Conservation (phyloP, 1,140 invertebrate species). For the Pollicipes pollicipes region DNA sequence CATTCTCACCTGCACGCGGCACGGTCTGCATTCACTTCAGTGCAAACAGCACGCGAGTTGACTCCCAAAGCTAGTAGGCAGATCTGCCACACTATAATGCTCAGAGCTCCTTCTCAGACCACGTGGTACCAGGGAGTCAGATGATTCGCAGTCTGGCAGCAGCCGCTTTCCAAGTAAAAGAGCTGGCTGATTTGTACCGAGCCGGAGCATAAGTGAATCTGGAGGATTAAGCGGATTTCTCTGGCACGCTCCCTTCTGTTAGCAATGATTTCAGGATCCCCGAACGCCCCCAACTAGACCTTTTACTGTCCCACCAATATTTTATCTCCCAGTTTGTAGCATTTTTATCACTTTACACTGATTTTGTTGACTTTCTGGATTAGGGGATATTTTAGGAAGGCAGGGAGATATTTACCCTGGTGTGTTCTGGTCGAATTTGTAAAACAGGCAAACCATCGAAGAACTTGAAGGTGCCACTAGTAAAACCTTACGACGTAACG, state of each 20-base stretch:
- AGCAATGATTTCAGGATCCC: background rate
- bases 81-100: no score
- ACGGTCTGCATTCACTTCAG: no score
- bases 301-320: background rate
- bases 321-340: background rate
- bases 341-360: conserved; percentile 1
- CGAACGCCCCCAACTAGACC: background rate
- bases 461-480: background rate
- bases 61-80: no score
- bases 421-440: background rate
- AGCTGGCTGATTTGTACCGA: no score
- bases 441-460: background rate
- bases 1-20: no score
- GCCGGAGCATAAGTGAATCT: background rate
- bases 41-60: no score
- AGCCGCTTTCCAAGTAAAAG: no score
- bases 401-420: background rate
- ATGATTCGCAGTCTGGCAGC: no score
- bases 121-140: no score
- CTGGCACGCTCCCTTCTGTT: background rate
- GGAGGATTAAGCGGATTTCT: background rate
- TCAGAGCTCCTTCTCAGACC: no score
- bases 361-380: conserved; percentile 2
- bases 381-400: background rate
- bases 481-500: background rate